Conservation (phyloP, 2,797 vertebrate genomes). For the Sus cebifrons region DNA sequence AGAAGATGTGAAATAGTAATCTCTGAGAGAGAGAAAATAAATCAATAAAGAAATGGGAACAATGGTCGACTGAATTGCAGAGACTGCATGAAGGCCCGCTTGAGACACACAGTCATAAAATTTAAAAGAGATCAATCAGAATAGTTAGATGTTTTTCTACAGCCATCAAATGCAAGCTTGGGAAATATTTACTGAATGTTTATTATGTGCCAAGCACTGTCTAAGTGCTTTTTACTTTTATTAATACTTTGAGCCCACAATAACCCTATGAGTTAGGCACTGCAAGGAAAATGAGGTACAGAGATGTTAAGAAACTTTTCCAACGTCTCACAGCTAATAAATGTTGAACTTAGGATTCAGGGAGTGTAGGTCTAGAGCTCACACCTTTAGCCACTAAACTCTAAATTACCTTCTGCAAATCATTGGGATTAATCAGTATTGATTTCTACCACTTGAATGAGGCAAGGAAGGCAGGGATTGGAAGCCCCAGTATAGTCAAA, state of each 20-base stretch:
- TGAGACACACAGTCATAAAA: not conserved
- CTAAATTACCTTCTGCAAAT: not conserved
- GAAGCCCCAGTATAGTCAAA: not conserved
- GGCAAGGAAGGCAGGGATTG: not conserved
- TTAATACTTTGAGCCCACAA: not conserved
- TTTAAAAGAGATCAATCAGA: not conserved
- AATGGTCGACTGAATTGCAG: not conserved
- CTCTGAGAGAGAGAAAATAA: not conserved
- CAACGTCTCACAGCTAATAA: not conserved
- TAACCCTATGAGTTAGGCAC: not conserved
- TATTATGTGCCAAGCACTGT: not conserved
- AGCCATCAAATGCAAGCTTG: not conserved
- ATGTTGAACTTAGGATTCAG: not conserved
- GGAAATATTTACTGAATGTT: not conserved
- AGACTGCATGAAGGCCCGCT: not conserved
- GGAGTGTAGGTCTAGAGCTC: not conserved
- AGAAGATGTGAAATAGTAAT: not conserved
- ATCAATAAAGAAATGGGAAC: not conserved
- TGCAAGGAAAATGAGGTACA: not conserved
- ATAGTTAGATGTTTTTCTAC: not conserved
- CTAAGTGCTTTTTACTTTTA: constrained; percentile 16
- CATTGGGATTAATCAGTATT: not conserved
- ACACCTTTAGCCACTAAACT: not conserved
- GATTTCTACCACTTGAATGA: not conserved
- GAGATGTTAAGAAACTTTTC: not conserved